Evolutionary conservation across 2,888 invertebrate species (phyloP), one percentile per base, ranked within the genome.

Genomic region (Ormyrus labotus): DNA sequence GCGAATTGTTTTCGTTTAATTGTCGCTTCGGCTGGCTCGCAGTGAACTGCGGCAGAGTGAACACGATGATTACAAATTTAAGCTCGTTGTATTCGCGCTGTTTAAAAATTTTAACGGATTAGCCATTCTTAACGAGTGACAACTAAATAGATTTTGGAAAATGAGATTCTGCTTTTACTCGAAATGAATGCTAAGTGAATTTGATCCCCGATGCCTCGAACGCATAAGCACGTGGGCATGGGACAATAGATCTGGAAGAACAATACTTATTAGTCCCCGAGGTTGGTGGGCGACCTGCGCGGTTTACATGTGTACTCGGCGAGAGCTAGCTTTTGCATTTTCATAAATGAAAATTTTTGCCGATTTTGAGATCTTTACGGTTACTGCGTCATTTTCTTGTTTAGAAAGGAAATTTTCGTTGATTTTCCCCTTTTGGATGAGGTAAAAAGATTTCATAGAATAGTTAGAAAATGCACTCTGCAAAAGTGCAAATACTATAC

Each of bases 251-350:
- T 84, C 77, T 81, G 83, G 85, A 86, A 83, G 85, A 86, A 87
- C 87, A 87, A 88, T 87, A 88, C 86, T 87, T 87, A 87, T 88
- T 87, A 87, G 86, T 85, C 84, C 84, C 83, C 34, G 11, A 61
- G 34, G 82, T 80, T 84, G 85, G 87, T 88, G 88, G 88, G 88
- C 86, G 89, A 85, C 81, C 72, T 78, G 77, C 76, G 81, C 67
- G 50, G 63, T 71, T 78, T 81, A 81, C 63, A 71, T 58, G 45
- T 70, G 71, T 75, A 67, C 69, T 68, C 68, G 34, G 51, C 19
- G 19, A 19, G 19, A 19, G 19, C 19, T 53, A 73, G 45, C 19
- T 78, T 55, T 78, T 55, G 64, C 64, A 70, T 74, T 74, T 78
- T 78, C 60, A 65, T 74, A 53, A 72, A 64, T 73, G 77, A 71